Evolutionary conservation across 1,140 invertebrate genomes (phyloP).

Genomic region (Dendroctonus valens): DNA sequence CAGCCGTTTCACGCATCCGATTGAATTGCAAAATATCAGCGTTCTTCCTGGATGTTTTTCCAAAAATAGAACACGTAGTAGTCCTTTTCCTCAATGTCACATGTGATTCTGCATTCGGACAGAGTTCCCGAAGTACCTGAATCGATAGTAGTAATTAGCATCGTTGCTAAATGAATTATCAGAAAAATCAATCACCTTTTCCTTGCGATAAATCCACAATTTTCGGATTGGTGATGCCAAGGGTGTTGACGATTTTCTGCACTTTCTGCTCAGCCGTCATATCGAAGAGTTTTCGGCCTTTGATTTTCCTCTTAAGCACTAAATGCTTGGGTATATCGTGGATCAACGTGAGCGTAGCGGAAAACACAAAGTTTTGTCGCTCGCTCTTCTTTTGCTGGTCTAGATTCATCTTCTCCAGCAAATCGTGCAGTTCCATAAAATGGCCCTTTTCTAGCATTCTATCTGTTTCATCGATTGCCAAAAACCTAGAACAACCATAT

Average conservation of each 20-base stretch:
- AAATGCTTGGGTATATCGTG: conserved; percentile 80
- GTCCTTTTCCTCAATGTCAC: conserved; percentile 82
- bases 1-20: conserved; percentile 86
- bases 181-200: conserved; percentile 35
- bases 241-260: conserved; percentile 65
- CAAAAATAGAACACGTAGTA: conserved; percentile 89
- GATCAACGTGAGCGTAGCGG: conserved; percentile 91
- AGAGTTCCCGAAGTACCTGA: conserved; percentile 78
- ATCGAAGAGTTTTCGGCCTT: conserved; percentile 62
- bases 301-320: conserved; percentile 59
- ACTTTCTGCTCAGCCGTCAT: conserved; percentile 71
- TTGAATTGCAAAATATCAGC: conserved; percentile 97
- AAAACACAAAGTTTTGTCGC: conserved; percentile 95
- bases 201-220: conserved; percentile 89
- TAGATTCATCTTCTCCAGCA: conserved; percentile 79
- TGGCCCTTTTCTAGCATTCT: conserved; percentile 96
- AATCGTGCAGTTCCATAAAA: conserved; percentile 85
- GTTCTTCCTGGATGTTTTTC: conserved; percentile 82
- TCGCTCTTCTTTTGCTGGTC: conserved; percentile 58
- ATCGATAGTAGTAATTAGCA: background rate
- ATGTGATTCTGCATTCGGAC: conserved; percentile 78
- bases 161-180: background rate
- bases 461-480: conserved; percentile 98
- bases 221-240: conserved; percentile 87
- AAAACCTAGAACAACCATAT: conserved; percentile 55